These are phyloP conservation scores for Cryptus armator DNA, from an alignment of 2,888 invertebrate genomes.

Conservation along the genomic window DNA sequence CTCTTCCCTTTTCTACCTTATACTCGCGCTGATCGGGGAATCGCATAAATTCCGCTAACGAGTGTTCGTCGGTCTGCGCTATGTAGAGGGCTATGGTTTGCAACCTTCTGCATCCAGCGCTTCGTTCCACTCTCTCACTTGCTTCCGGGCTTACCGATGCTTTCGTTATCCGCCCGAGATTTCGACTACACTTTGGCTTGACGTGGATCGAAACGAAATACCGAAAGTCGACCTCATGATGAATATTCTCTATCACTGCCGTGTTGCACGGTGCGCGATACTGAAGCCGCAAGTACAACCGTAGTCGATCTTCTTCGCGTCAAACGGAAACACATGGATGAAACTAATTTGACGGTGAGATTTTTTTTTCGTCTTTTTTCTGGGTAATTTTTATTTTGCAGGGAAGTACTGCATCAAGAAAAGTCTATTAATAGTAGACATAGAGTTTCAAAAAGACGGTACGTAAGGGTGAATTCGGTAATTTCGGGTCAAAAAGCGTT, in stretches of 20 bases:
- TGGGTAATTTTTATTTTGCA: neutral
- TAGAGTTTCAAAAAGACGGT: neutral
- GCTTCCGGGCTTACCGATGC: slow-evolving; percentile 13
- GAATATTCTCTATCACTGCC: slow-evolving; percentile 54
- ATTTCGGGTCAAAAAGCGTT: too few relatives aligned
- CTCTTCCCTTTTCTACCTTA: neutral
- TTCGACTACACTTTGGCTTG: slow-evolving; percentile 23
- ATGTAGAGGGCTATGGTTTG: neutral
- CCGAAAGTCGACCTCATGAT: slow-evolving; percentile 55
- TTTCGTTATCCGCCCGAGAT: slow-evolving; percentile 61
- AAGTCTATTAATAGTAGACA: neutral
- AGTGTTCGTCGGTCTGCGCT: slow-evolving; percentile 63
- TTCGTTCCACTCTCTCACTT: slow-evolving; percentile 28
- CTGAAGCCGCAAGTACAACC: neutral
- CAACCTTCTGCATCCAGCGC: slow-evolving; percentile 1
- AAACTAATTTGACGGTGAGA: neutral
- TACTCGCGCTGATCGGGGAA: slow-evolving; percentile 56
- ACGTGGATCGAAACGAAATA: slow-evolving; percentile 41
- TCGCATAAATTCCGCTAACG: slow-evolving; percentile 72
- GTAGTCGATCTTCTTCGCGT: slow-evolving; percentile 34
- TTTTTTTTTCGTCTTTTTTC: slow-evolving; percentile 11
- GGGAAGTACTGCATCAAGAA: neutral
- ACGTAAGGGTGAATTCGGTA: too few relatives aligned
- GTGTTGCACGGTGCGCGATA: neutral
- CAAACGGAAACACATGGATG: neutral